phyloP scores from a whole-genome alignment of 2,797 vertebrate species.

The Eidolon dupreanum region DNA sequence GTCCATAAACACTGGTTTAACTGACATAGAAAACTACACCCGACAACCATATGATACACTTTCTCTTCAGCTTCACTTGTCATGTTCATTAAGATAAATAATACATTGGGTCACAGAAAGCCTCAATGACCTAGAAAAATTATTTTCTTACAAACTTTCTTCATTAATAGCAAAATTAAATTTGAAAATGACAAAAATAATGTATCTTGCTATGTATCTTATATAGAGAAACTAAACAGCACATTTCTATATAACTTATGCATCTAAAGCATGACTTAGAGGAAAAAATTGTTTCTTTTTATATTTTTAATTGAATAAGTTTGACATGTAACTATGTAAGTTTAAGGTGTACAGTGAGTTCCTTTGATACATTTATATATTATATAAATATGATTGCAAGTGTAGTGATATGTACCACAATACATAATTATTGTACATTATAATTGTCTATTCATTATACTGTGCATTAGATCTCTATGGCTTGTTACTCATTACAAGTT shows the following conservation, averaged over 20 bases:
- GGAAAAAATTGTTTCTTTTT: neutral
- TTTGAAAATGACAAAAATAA: neutral
- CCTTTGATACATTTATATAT: neutral
- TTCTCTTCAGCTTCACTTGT: neutral
- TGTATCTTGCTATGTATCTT: neutral
- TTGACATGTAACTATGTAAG: neutral
- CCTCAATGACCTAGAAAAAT: neutral
- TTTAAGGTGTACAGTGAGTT: neutral
- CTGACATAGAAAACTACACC: neutral
- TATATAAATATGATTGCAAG: neutral
- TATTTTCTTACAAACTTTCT: neutral
- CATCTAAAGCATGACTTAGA: neutral
- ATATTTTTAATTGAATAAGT: neutral
- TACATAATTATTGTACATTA: neutral
- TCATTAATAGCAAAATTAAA: neutral
- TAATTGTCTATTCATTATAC: neutral
- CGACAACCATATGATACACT: neutral
- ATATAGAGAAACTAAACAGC: neutral
- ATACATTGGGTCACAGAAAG: neutral
- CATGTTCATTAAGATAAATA: neutral
- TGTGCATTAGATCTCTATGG: neutral
- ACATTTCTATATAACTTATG: neutral
- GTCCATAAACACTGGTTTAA: neutral
- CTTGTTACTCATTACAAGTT: neutral
- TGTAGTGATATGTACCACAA: neutral